Percentiles rank a stretch among this genome's conserved stretches.
phyloP scores from a whole-genome alignment of 2,113 vertebrate species.

The Calyptomena viridis region DNA sequence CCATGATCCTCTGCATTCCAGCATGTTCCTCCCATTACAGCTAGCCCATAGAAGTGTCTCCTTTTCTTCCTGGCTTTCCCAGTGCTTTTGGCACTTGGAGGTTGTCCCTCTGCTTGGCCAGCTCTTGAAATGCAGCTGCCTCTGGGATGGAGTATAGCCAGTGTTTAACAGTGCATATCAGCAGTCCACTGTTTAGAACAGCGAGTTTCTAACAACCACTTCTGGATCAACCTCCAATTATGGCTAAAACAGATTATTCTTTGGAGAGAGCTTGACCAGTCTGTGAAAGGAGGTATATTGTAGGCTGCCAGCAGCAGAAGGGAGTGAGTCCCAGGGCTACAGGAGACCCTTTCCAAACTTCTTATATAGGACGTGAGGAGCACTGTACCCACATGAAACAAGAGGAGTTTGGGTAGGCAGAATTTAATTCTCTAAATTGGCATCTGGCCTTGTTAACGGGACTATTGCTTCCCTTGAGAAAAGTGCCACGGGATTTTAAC shows the following conservation, averaged over 20 bases:
- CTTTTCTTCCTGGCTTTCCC: neutral
- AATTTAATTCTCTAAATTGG: conserved; percentile 54
- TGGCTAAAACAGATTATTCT: conserved; percentile 6
- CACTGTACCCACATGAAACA: conserved; percentile 4
- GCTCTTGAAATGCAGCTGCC: neutral
- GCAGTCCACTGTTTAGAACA: neutral
- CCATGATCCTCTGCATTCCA: neutral
- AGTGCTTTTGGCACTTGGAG: neutral
- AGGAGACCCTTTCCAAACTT: conserved; percentile 1
- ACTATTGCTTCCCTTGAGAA: conserved; percentile 46
- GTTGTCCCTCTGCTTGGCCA: neutral
- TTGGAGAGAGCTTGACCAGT: neutral
- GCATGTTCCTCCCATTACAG: neutral
- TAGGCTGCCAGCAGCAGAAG: conserved; percentile 8
- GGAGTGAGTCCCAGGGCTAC: neutral
- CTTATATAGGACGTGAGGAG: conserved; percentile 21
- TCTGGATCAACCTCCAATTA: neutral
- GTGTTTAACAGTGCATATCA: neutral
- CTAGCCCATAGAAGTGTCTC: neutral
- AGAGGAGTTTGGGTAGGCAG: conserved; percentile 24
- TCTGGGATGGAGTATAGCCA: conserved; percentile 24
- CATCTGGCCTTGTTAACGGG: neutral
- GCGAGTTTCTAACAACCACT: neutral
- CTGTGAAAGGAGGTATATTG: neutral
- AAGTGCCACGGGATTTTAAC: neutral